These are phyloP conservation scores for Thaleichthys pacificus DNA, from an alignment of 2,797 vertebrate species.

Conservation along the genomic window DNA sequence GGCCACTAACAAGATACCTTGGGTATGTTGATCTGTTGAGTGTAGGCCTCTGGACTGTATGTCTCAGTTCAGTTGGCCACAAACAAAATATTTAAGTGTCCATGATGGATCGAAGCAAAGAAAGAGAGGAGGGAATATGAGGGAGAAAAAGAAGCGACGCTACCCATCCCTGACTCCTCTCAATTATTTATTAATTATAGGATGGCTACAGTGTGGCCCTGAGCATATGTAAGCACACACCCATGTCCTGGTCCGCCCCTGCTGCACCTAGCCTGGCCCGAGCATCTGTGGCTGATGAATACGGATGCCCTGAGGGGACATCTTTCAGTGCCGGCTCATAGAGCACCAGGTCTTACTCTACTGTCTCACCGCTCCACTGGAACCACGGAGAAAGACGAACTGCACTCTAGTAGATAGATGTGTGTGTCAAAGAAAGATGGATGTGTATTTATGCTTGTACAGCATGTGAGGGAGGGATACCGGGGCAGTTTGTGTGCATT, in stretches of 20 bases:
- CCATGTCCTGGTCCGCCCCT: conserved; percentile 8
- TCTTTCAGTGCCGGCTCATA: conserved; percentile 62
- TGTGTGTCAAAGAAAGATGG: background rate
- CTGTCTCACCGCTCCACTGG: conserved; percentile 23
- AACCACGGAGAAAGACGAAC: too few species aligned
- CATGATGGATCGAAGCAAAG: conserved; percentile 12
- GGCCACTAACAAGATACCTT: too few species aligned
- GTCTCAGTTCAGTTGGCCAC: conserved; percentile 29
- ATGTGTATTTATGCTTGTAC: background rate
- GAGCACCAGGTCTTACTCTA: conserved; percentile 39
- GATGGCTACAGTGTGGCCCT: conserved; percentile 20
- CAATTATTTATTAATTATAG: conserved; percentile 45
- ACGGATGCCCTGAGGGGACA: conserved; percentile 42
- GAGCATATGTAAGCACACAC: conserved; percentile 1
- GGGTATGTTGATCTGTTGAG: too few species aligned
- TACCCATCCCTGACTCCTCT: conserved; percentile 20
- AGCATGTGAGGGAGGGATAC: background rate
- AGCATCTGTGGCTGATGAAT: conserved; percentile 57
- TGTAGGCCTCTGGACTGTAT: conserved; percentile 3
- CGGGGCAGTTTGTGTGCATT: background rate
- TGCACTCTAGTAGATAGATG: background rate
- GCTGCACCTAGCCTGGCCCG: conserved; percentile 25
- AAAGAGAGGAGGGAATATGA: conserved; percentile 14
- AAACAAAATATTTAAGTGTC: conserved; percentile 49
- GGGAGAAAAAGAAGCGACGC: background rate